Conservation (phyloP, 1,140 invertebrate genomes). For the Cataglyphis hispanica region DNA sequence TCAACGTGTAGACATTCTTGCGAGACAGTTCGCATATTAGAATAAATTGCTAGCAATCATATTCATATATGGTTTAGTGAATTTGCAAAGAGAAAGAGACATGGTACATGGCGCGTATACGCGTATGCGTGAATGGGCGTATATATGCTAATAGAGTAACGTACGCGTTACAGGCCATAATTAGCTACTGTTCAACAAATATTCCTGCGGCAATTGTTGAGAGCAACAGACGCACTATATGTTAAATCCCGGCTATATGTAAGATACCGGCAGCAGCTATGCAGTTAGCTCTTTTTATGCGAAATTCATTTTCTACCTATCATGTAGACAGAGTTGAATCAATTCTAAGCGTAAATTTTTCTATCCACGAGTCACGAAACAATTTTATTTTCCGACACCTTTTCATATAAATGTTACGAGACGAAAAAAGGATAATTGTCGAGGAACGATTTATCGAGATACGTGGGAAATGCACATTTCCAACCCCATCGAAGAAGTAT, state of each 20-base stretch:
- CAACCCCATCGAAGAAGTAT: constrained; percentile 14
- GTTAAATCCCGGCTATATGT: constrained; percentile 48
- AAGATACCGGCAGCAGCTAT: constrained; percentile 32
- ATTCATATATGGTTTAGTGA: not conserved
- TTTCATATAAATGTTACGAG: not conserved
- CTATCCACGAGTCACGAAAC: not conserved
- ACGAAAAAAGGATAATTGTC: constrained; percentile 2
- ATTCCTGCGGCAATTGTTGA: constrained; percentile 58
- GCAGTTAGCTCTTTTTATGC: not conserved
- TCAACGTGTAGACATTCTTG: not conserved
- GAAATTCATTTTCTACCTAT: not conserved
- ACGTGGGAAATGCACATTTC: constrained; percentile 67
- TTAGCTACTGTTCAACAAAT: constrained; percentile 58
- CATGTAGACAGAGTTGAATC: not conserved
- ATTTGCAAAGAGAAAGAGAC: constrained; percentile 2
- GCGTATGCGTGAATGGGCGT: constrained; percentile 52
- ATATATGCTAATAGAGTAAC: constrained; percentile 55
- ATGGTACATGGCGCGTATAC: no score
- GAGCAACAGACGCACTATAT: constrained; percentile 34
- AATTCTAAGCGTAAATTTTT: not conserved
- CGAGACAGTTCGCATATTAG: not conserved
- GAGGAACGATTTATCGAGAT: constrained; percentile 17
- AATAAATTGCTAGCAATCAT: constrained; percentile 2
- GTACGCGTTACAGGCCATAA: constrained; percentile 54
- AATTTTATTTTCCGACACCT: not conserved